These are phyloP conservation scores for Psilopogon haemacephalus DNA, from an alignment of 2,113 vertebrate species.

Conservation along the genomic window DNA sequence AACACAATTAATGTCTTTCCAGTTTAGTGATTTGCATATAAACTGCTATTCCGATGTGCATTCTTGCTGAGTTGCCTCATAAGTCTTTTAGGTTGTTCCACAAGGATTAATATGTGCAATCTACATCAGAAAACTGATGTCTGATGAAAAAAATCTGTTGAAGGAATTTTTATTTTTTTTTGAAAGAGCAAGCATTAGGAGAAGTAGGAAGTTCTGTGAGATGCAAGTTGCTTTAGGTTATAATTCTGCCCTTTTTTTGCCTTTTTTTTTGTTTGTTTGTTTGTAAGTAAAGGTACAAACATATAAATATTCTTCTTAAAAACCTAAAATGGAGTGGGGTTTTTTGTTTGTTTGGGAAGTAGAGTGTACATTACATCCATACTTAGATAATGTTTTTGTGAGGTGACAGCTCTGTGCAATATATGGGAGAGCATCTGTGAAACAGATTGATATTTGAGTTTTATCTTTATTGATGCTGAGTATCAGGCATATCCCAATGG, in stretches of 20 bases:
- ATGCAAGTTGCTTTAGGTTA: background rate
- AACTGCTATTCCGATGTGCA: background rate
- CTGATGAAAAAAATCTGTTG: background rate
- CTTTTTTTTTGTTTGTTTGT: background rate
- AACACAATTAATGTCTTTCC: background rate
- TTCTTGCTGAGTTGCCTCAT: background rate
- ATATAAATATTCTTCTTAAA: background rate
- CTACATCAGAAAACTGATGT: background rate
- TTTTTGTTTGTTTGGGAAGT: background rate
- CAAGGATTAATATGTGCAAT: background rate
- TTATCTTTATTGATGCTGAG: background rate
- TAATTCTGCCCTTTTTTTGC: background rate
- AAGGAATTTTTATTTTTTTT: background rate
- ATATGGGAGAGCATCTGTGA: background rate
- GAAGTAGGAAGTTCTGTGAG: background rate
- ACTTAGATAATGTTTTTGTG: background rate
- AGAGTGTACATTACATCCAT: background rate
- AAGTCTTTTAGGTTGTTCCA: background rate
- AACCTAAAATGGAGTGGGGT: no score
- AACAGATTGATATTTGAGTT: background rate
- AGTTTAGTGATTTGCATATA: slow-evolving; percentile 11
- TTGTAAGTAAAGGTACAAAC: background rate
- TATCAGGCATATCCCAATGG: background rate
- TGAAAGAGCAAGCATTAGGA: background rate
- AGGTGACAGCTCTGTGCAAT: background rate